These are phyloP conservation scores for Capreolus pygargus DNA, from an alignment of 2,113 vertebrate genomes.

Conservation along the genomic window DNA sequence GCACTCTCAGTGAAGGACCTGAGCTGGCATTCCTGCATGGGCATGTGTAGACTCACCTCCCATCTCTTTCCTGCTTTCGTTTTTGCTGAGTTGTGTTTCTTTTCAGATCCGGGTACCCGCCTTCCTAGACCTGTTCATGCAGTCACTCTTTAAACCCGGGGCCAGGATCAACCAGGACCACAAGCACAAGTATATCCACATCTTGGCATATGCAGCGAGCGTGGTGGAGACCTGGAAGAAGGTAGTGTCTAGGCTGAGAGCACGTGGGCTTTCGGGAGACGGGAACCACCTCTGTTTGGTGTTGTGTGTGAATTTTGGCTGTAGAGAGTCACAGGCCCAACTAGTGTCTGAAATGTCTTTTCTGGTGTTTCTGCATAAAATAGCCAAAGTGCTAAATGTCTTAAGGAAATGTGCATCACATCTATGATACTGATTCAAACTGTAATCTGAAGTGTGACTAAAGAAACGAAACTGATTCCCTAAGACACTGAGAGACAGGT, in stretches of 20 bases:
- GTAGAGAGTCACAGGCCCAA: neutral
- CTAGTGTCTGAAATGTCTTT: neutral
- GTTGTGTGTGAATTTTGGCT: neutral
- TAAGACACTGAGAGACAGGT: neutral
- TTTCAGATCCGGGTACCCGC: constrained; percentile 95
- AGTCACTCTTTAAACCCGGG: constrained; percentile 95
- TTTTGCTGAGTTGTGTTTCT: neutral
- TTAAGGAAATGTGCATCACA: neutral
- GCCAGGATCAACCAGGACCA: constrained; percentile 99
- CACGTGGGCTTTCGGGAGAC: neutral
- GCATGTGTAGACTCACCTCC: fast-evolving
- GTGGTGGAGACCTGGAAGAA: constrained; percentile 99
- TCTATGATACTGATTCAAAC: neutral
- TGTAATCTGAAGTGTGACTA: neutral
- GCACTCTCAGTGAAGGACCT: no score
- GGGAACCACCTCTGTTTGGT: neutral
- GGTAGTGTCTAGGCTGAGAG: constrained; percentile 75
- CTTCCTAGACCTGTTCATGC: constrained; percentile 98
- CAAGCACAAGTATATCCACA: constrained; percentile 99
- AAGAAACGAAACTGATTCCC: neutral
- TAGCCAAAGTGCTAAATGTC: neutral
- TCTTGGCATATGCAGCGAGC: constrained; percentile 96
- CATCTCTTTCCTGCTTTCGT: fast-evolving
- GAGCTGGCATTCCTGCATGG: fast-evolving
- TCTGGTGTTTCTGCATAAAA: neutral